Evolutionary conservation across 92 coral and sea anemone species (phyloP), one percentile per base, ranked within the genome.

Genomic region (Hydrozoanthus gracilis): DNA sequence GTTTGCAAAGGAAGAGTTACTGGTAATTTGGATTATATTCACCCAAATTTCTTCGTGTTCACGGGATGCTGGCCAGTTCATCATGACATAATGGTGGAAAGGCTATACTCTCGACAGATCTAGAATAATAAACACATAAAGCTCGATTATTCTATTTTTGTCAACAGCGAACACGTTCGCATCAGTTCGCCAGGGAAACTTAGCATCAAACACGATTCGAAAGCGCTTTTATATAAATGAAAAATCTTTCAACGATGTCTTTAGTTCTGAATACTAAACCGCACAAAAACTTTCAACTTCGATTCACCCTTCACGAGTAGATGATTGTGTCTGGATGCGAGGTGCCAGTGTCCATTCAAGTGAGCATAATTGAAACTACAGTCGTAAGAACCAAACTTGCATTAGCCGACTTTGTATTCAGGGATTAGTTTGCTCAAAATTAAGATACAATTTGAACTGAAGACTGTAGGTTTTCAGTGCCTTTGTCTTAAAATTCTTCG

Each of bases 141-240:
- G 58, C 85, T 65, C 69, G 85, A 80, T 80, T 80, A 51, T 80
- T 80, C 85, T 80, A 80, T 64, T 80, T 80, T 80, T 80, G 60
- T 80, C 74, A 54, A 80, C 61, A 14, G 46, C 49, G 61, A 80
- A 10, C 61, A 48, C 79, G 79, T 50, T 48, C 79, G 45, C 56
- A 6, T 39, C 7, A 51, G 17, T 16, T 79, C 58, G 71, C 51
- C 16, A 50, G 55, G 72, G 51, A 80, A 80, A 27, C 39, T 27
- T 27, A 27, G 1, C 85, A 64, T 46, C 18, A 48, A 80, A 80
- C 14, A 17, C 55, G 48, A 48, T 47, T 45, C 14, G 61, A 11
- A 65, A 16, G 4, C 39, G 45, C 9, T 45, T 64, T 47, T 49
- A 10, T 35, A 44, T 65, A 61, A 79, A 61, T 46, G 17, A 56